Evolutionary conservation across 1,140 invertebrate species (phyloP), one percentile per base, ranked within the genome.

Genomic region (Lasaia peninsularis): DNA sequence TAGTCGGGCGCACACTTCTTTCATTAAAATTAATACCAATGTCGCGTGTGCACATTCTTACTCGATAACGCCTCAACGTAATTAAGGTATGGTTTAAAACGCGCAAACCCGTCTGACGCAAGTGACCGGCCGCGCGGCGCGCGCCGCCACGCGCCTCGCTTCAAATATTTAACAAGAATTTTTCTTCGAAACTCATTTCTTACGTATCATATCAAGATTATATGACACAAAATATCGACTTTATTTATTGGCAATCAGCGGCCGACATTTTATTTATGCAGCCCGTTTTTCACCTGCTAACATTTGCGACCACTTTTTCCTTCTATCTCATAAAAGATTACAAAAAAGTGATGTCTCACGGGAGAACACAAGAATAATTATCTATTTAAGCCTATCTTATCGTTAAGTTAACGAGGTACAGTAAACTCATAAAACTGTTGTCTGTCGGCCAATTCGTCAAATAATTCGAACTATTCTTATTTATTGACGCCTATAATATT

Each of bases 21-120:
- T 86, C 85, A 86, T 88, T 88, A 88, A 88, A 88, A 88, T 88
- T 88, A 88, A 88, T 88, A 88, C 85, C 78, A 80, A 84, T 86
- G 85, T 88, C 85, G 85, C 82, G 85, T 86, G 85, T 83, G 78
- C 84, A 83, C 82, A 88, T 88, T 88, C 85, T 82, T 88, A 83
- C 80, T 76, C 80, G 85, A 86, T 88, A 88, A 86, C 85, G 85
- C 85, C 78, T 83, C 65, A 63, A 52, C 69, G 80, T 86, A 88
- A 88, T 86, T 85, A 88, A 86, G 80, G 79, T 75, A 82, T 71
- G 78, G 73, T 73, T 80, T 80, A 75, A 80, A 81, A 71, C 69
- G 73, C 68, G 73, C 73, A 71, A 75, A 75, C 74, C 56, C 73
- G 78, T 76, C 70, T 56, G 60, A 48, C 66, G 65, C 54, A 54